Percentiles rank a stretch among this genome's conserved stretches.
Conservation (phyloP, 2,888 invertebrate genomes). For the Venusia cambrica region DNA sequence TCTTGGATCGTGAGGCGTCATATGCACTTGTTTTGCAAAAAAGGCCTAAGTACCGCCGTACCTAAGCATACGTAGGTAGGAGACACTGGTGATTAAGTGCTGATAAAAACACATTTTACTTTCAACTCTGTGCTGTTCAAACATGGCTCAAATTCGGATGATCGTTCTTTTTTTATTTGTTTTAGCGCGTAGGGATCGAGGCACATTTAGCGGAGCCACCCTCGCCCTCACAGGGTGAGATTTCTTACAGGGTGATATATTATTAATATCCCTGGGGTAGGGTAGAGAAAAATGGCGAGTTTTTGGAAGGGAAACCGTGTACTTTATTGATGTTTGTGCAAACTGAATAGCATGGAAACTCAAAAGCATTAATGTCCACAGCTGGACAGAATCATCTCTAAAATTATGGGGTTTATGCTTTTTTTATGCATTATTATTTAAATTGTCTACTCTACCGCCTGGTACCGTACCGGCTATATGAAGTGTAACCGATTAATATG, state of each 20-base stretch:
- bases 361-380: background rate
- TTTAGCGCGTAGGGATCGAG: slow-evolving; percentile 60
- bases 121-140: slow-evolving; percentile 30
- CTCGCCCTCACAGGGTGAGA: slow-evolving; percentile 53
- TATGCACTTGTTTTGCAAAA: slow-evolving; percentile 61
- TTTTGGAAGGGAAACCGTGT: slow-evolving; percentile 52
- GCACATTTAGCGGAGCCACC: slow-evolving; percentile 64
- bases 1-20: slow-evolving; percentile 75
- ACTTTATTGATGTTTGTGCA: slow-evolving; percentile 47
- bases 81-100: slow-evolving; percentile 70
- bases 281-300: slow-evolving; percentile 58
- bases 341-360: slow-evolving; percentile 15
- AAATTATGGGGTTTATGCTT: too few species aligned
- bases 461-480: too few species aligned
- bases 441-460: too few species aligned
- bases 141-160: slow-evolving; percentile 39
- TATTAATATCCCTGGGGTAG: slow-evolving; percentile 69
- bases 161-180: slow-evolving; percentile 44
- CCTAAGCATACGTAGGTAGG: slow-evolving; percentile 62
- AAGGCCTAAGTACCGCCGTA: slow-evolving; percentile 68
- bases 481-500: too few species aligned
- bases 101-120: slow-evolving; percentile 31
- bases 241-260: slow-evolving; percentile 76
- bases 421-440: too few species aligned
- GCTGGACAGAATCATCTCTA: too few species aligned